Evolutionary conservation across 2,797 vertebrate species (phyloP).

Genomic region (Falco concolor): DNA sequence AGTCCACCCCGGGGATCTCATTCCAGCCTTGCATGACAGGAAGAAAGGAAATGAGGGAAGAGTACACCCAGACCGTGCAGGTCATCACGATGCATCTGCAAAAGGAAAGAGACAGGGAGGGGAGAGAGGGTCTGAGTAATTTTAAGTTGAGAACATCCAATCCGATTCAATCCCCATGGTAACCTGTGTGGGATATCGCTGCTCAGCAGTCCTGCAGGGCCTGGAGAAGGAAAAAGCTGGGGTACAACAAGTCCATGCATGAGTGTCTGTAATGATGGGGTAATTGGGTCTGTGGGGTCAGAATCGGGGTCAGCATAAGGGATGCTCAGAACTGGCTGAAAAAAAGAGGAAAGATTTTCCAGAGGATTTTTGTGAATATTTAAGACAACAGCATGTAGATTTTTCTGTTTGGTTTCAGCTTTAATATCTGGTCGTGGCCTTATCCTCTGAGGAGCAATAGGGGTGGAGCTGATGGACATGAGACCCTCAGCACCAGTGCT

Average conservation of each 20-base stretch:
- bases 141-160: background rate
- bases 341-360: background rate
- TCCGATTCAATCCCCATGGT: background rate
- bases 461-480: background rate
- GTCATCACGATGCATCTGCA: conserved; percentile 71
- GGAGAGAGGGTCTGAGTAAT: background rate
- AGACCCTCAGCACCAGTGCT: background rate
- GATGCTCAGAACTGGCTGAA: background rate
- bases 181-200: background rate
- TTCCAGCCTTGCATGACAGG: conserved; percentile 77
- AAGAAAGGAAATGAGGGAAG: conserved; percentile 74
- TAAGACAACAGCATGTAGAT: background rate
- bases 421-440: background rate
- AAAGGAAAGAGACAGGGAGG: background rate
- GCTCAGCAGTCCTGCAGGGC: background rate
- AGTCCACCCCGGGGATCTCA: conserved; percentile 70
- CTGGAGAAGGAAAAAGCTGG: background rate
- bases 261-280: background rate
- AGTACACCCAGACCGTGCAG: conserved; percentile 73
- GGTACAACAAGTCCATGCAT: rapidly evolving
- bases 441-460: no score
- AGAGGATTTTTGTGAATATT: background rate
- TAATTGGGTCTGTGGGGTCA: background rate
- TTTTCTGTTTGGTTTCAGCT: background rate
- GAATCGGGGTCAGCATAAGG: background rate